phyloP scores from a whole-genome alignment of 2,113 vertebrate genomes.

The Pyxicephalus adspersus region DNA sequence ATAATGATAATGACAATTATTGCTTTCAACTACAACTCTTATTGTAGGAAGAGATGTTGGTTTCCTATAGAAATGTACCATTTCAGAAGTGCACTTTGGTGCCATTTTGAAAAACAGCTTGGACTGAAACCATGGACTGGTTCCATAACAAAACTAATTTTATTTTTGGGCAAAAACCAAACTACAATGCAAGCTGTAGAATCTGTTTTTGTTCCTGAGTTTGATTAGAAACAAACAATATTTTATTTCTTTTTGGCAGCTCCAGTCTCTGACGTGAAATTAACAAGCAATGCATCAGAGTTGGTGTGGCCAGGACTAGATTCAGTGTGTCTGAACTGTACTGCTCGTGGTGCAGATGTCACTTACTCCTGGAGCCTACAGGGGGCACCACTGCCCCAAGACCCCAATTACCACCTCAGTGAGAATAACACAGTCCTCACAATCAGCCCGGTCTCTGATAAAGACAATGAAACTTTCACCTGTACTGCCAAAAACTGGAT shows the following conservation, averaged over 20 bases:
- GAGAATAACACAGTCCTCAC: not conserved
- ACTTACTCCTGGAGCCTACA: not conserved
- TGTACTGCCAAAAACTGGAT: not conserved
- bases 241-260: not conserved
- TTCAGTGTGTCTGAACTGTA: conserved; percentile 1
- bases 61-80: too few species aligned
- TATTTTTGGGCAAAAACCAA: too few species aligned
- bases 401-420: not conserved
- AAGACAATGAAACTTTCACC: conserved; percentile 22
- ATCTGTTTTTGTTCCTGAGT: not conserved
- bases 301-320: not conserved
- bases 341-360: conserved; percentile 10
- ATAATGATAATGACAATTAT: too few species aligned
- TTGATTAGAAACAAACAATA: too few species aligned
- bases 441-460: not conserved
- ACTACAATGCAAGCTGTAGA: not conserved
- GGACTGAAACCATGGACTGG: too few species aligned
- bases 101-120: too few species aligned
- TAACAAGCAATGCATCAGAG: not conserved
- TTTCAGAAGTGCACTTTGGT: too few species aligned
- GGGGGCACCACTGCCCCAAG: not conserved
- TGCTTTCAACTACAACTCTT: too few species aligned
- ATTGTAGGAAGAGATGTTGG: too few species aligned
- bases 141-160: too few species aligned
- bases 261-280: not conserved